A percentile compares a stretch with the other conserved stretches of the same genome.
Conservation (phyloP, 1,140 invertebrate species). For the Zaprionus gabonicus region DNA sequence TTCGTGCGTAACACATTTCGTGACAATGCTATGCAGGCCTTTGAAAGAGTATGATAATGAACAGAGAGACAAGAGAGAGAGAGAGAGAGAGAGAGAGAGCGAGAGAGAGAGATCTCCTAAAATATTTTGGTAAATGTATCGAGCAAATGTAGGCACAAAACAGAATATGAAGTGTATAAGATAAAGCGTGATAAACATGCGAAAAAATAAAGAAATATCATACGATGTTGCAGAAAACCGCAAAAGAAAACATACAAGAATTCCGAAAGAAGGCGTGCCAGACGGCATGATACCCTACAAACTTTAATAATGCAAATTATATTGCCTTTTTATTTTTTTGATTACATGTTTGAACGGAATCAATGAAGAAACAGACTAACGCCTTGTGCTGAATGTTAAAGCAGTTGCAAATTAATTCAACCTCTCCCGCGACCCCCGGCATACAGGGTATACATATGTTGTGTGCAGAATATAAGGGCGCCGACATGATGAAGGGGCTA, state of each 20-base stretch:
- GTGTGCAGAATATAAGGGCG: constrained; percentile 31
- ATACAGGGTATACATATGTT: background rate
- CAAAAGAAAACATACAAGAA: constrained; percentile 41
- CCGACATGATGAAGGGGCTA: constrained; percentile 12
- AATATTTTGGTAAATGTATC: constrained; percentile 51
- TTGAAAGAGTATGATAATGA: background rate
- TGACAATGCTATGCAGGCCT: background rate
- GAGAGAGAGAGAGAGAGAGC: background rate
- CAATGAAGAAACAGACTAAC: too few species aligned
- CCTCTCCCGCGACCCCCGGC: background rate
- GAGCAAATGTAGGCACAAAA: constrained; percentile 6
- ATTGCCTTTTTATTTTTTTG: too few species aligned
- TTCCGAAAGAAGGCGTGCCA: background rate
- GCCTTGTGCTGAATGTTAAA: background rate
- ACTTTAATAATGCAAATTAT: too few species aligned
- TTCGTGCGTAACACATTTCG: background rate
- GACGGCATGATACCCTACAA: constrained; percentile 6
- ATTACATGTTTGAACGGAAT: background rate
- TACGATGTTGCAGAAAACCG: constrained; percentile 72
- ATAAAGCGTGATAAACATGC: constrained; percentile 61
- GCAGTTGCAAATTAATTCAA: background rate
- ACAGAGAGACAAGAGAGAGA: constrained; percentile 2
- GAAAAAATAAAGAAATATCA: constrained; percentile 68
- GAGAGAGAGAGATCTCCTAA: background rate
- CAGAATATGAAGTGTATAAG: constrained; percentile 42